These are phyloP conservation scores for Lepus europaeus DNA, from an alignment of 2,113 vertebrate species.

Conservation along the genomic window DNA sequence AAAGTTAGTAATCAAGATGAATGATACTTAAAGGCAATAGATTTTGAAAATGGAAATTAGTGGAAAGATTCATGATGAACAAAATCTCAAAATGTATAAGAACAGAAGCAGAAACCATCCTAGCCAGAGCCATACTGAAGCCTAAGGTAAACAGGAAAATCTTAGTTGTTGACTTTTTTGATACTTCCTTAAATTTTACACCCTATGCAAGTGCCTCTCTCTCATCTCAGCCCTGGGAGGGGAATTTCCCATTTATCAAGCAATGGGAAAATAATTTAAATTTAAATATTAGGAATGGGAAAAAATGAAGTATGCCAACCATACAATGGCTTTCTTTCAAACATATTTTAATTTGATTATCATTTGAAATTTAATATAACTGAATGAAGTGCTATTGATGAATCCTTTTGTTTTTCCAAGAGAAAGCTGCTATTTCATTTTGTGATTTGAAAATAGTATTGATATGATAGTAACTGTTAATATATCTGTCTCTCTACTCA, in stretches of 20 bases:
- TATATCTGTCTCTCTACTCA: neutral
- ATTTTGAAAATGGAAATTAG: neutral
- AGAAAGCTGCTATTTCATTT: neutral
- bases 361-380: neutral
- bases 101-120: neutral
- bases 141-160: neutral
- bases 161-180: neutral
- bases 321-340: neutral
- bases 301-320: neutral
- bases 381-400: neutral
- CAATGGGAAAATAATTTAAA: neutral
- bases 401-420: neutral
- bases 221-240: too few relatives aligned
- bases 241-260: neutral
- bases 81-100: slow-evolving; percentile 2
- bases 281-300: neutral
- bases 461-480: neutral
- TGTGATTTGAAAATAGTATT: neutral
- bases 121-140: neutral
- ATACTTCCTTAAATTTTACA: neutral
- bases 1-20: slow-evolving; percentile 1
- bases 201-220: fast-evolving
- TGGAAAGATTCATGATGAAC: neutral
- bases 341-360: neutral
- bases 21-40: neutral